Evolutionary conservation across 2,888 invertebrate species (phyloP), one percentile per base, ranked within the genome.

Genomic region (Sphaerophoria taeniata): DNA sequence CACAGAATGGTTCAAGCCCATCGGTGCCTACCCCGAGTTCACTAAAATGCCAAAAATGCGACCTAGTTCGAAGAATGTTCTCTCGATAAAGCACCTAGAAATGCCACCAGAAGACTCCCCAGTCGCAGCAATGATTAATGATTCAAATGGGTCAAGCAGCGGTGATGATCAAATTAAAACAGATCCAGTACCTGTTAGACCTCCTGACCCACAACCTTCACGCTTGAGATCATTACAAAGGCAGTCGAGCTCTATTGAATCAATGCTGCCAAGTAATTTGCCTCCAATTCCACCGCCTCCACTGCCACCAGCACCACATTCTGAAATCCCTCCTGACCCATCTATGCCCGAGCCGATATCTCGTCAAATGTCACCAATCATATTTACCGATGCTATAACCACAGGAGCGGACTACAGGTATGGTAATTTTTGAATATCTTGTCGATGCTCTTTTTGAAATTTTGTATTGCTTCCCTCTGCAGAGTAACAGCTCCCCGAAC

Each of bases 401-500:
- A 91, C 91, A 9, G 92, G 92, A 53, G 90, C 92, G 0, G 91
- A 91, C 36, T 90, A 89, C 79, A 90, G 92, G 92, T 92, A 79
- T 87, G 43, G 0, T 67, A 39, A 6, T 47, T n/a, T 24, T 3
- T 45, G 11, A 51, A 51, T 4, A 24, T 7, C 0, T 9, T 6
- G 7, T 16, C 7, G 2, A 34, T 11, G 0, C 9, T 0, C 43
- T 31, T 16, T 43, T 43, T 51, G 16, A 5, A 49, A 12, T 12
- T 9, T 43, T 43, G 7, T 43, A 16, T 45, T 0, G 0, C 4
- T 56, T 39, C 6, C 6, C 55, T 65, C 76, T 16, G 53, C 60
- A 92, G 92, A 78, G 90, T 91, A 36, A 90, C 90, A 6, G 90
- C 91, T 58, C 88, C 91, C 3, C 93, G 95, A 80, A 92, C 94